phyloP scores from a whole-genome alignment of 2,113 vertebrate species.

The Mus spicilegus region DNA sequence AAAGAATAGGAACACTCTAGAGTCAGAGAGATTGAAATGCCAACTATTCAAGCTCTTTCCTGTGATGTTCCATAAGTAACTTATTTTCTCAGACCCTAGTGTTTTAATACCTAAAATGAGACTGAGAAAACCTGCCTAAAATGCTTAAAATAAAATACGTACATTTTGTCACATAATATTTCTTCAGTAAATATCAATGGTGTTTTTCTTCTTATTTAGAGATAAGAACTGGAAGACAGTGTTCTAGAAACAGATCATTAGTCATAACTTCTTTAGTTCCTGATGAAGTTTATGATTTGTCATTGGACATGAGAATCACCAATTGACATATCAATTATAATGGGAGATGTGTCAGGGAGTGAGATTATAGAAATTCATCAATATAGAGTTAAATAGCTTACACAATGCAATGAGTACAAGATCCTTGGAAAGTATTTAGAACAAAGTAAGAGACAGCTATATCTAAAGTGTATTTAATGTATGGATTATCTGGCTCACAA shows the following conservation, averaged over 20 bases:
- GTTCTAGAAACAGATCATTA: background rate
- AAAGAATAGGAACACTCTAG: slow-evolving; percentile 15
- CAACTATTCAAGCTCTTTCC: slow-evolving; percentile 4
- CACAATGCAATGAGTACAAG: background rate
- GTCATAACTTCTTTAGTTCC: background rate
- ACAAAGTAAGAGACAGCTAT: too few species aligned
- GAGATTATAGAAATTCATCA: background rate
- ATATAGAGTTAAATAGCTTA: background rate
- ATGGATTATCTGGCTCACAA: background rate
- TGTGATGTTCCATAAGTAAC: background rate
- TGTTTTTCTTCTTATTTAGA: background rate
- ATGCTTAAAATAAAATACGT: background rate
- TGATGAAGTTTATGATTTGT: background rate
- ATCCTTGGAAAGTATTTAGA: too few species aligned
- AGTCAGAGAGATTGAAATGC: slow-evolving; percentile 53
- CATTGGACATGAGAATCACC: background rate
- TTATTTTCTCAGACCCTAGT: background rate
- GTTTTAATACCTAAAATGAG: slow-evolving; percentile 10
- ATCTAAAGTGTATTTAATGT: background rate
- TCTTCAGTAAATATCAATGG: background rate
- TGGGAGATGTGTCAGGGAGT: background rate
- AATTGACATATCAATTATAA: background rate
- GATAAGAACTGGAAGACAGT: background rate
- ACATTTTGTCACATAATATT: background rate
- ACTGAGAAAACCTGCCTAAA: background rate